Evolutionary conservation across 2,113 vertebrate genomes (phyloP).

Genomic region (Eulemur macaco): DNA sequence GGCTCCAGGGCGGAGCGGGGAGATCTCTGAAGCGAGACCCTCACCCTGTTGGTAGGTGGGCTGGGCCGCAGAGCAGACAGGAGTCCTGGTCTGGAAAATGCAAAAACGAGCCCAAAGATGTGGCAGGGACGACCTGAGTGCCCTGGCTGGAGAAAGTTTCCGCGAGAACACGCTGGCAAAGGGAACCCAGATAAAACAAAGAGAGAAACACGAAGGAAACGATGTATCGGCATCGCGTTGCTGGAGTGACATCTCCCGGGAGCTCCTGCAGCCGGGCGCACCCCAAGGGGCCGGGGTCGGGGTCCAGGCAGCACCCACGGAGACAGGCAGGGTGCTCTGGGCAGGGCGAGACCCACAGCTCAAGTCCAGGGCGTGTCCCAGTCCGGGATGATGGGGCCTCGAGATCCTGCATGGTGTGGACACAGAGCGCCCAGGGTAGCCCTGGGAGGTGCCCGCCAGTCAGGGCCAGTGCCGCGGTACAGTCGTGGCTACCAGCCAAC

Average conservation of each 20-base stretch:
- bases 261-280: too few relatives aligned
- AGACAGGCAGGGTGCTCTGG: not conserved
- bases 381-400: rapidly evolving
- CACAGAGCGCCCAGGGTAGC: not conserved
- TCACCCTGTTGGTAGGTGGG: not conserved
- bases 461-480: not conserved
- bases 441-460: not conserved
- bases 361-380: not conserved
- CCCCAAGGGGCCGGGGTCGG: too few relatives aligned
- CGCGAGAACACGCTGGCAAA: not conserved
- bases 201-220: not conserved
- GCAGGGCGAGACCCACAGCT: not conserved
- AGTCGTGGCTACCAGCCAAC: not conserved
- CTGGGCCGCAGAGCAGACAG: not conserved
- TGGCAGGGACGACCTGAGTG: not conserved
- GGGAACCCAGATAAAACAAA: not conserved
- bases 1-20: not conserved
- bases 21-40: too few relatives aligned
- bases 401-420: too few relatives aligned
- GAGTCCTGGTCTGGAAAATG: not conserved
- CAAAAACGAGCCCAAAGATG: not conserved
- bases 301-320: not conserved
- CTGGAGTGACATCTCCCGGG: too few relatives aligned
- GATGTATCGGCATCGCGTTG: too few relatives aligned
- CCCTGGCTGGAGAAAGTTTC: not conserved